Base-by-base conservation (phyloP, 2,113 vertebrate genomes). In the Triplophysa siluroides region DNA sequence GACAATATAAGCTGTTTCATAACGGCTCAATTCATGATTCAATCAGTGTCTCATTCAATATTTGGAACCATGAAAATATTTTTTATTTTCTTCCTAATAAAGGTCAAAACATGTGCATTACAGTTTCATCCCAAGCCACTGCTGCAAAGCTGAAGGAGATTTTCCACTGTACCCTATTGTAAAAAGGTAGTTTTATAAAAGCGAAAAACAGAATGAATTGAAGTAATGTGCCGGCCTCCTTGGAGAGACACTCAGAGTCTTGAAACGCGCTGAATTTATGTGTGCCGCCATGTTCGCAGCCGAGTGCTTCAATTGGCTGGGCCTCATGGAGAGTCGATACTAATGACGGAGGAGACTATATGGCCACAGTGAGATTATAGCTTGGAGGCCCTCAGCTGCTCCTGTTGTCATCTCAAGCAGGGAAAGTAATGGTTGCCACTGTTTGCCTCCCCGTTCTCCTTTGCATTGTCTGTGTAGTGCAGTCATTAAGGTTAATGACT, bases 311-410 rank as follows among this genome's bases (percentile, higher is more conserved):
- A 85, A 81, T 83, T 83, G 81, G 74, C 81, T 76, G 45, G 81
- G 76, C 82, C 71, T 81, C 82, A 83, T 83, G 77, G 66, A 41
- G 77, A 84, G 79, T 83, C 84, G 76, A 83, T 85, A 83, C 82
- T 85, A 83, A 85, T 79, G 82, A 83, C 82, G 58, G 68, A 79
- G 79, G 82, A 81, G 84, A 85, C 81, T 83, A 54, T 76, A 79
- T 61, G 76, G 84, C 79, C 79, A 76, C 81, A 85, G 79, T 72
- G 76, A 83, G 84, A 85, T 85, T 83, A 85, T 84, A 84, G 79
- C 79, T 84, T 56, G 52, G 76, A 84, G 76, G 79, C 70, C 65
- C 54, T 66, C 76, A 71, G 74, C 76, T 68, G 64, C 80, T 76
- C 77, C 76, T 84, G 76, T 81, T 82, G 80, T 83, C 79, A 81